These are phyloP conservation scores for Fulica atra DNA, from an alignment of 2,113 vertebrate species.

Conservation along the genomic window DNA sequence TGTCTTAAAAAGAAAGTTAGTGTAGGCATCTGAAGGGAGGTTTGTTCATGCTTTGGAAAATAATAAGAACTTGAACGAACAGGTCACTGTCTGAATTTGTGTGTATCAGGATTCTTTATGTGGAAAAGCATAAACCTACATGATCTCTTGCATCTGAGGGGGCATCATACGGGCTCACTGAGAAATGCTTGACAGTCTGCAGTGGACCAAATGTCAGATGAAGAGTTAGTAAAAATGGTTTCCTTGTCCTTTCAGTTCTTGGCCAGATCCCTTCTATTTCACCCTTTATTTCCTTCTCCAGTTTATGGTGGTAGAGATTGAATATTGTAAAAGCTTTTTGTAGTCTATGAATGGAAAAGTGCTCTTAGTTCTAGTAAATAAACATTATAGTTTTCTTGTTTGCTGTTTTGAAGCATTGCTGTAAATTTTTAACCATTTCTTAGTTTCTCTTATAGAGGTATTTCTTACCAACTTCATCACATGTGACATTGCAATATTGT, in stretches of 20 bases:
- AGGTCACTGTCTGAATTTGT: neutral
- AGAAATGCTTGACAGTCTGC: neutral
- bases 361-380: neutral
- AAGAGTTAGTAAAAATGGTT: neutral
- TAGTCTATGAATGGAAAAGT: constrained; percentile 32
- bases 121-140: neutral
- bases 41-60: neutral
- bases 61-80: neutral
- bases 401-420: neutral
- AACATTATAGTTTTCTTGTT: neutral
- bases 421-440: neutral
- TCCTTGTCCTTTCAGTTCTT: neutral
- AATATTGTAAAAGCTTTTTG: constrained; percentile 23
- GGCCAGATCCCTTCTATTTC: neutral
- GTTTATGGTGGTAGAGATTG: neutral
- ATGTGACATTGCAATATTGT: neutral
- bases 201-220: neutral
- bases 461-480: neutral
- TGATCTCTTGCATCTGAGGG: neutral
- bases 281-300: neutral
- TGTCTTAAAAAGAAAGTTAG: neutral
- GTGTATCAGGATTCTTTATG: neutral
- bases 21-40: neutral
- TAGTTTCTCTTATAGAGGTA: neutral
- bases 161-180: neutral